Base-by-base conservation (phyloP, 2,888 invertebrate species). In the Ichneumon xanthorius region DNA sequence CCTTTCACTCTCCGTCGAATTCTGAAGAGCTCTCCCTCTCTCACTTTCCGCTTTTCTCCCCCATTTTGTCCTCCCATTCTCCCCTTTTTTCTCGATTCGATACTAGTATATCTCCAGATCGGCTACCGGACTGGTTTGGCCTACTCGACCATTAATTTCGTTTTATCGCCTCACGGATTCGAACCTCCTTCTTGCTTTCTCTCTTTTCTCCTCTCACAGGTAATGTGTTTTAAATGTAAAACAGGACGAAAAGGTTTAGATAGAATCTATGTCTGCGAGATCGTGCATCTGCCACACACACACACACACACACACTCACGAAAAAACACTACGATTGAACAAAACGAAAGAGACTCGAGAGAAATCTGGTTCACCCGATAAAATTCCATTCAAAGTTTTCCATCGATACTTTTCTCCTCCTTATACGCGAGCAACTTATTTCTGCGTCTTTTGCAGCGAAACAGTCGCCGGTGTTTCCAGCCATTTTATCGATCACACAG, bases 141-240 rank as follows among this genome's bases (percentile, higher is more conserved):
- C 80, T 68, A 90, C 89, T 90, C 91, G 88, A 88, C 93, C 93
- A 93, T 93, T 93, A 93, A 93, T 93, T 93, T 93, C 91, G 90
- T 93, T 93, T 93, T 93, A 93, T 93, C 93, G 92, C 90, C 82
- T 75, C 89, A 90, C 88, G 81, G 91, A 92, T 92, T 93, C 91
- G 90, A 90, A 90, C 88, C 90, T 92, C 89, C 91, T 90, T 33
- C 71, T 58, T 65, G 48, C 58, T n/a, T 50, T 63, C 40, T 48
- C 33, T 72, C 48, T 72, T 55, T 58, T 76, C 53, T 58, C 80
- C 76, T 33, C 72, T 73, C 77, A 68, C 26, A 71, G 90, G 90
- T 93, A 93, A 93, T 93, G 93, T 92, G 92, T 93, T 93, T 93
- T 93, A 93, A 93, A 93, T 93, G 93, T 93, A 93, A 93, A 93